phyloP scores from a whole-genome alignment of 2,113 vertebrate genomes.

The Mormyrus lacerda region DNA sequence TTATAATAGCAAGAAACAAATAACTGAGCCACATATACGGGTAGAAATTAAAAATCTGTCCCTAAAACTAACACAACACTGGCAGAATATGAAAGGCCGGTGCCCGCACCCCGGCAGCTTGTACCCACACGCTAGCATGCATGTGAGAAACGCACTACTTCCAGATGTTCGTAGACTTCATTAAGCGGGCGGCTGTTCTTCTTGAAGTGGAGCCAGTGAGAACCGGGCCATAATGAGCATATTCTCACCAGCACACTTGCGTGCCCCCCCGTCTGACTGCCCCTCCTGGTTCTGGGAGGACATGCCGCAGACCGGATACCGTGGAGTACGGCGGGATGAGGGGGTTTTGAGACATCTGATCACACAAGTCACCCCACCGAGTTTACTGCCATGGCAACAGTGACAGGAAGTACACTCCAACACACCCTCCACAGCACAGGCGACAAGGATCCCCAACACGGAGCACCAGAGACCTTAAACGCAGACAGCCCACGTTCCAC shows the following conservation, averaged over 20 bases:
- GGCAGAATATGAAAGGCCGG: background rate
- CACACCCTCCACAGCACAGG: background rate
- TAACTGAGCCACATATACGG: background rate
- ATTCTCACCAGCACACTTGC: background rate
- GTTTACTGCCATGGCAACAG: background rate
- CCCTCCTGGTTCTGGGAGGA: background rate
- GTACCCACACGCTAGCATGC: background rate
- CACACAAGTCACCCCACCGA: background rate
- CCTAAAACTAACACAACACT: background rate
- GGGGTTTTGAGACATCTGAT: background rate
- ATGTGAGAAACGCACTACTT: background rate
- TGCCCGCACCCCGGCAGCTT: background rate
- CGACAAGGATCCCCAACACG: background rate
- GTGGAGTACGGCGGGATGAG: background rate
- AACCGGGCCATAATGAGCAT: slow-evolving; percentile 15
- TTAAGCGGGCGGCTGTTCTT: slow-evolving; percentile 1
- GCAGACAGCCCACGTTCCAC: background rate
- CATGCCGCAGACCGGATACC: background rate
- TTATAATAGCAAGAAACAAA: background rate
- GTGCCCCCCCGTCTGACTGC: no score
- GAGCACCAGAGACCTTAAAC: background rate
- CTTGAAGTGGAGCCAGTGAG: slow-evolving; percentile 27
- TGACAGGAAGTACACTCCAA: background rate
- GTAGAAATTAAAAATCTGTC: background rate
- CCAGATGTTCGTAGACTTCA: background rate